Conservation (phyloP, 2,797 vertebrate species). For the Pogonophryne albipinna region DNA sequence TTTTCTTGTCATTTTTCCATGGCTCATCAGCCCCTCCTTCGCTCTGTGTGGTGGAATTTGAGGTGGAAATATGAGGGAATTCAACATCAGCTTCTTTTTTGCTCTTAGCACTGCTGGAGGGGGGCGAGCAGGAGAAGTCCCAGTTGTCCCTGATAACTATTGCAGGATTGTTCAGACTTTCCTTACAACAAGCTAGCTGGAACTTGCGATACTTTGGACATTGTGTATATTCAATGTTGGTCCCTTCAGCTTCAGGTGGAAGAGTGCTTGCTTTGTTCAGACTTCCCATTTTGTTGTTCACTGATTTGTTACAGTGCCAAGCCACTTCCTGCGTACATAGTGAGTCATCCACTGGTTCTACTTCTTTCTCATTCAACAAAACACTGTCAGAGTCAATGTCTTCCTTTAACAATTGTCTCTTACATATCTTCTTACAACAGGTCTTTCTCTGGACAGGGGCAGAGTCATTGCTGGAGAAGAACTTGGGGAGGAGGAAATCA, state of each 20-base stretch:
- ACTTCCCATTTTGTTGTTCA: conserved; percentile 54
- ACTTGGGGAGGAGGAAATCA: conserved; percentile 93
- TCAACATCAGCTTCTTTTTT: conserved; percentile 39
- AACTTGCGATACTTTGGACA: conserved; percentile 96
- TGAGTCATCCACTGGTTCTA: conserved; percentile 78
- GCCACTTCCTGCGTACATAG: conserved; percentile 75
- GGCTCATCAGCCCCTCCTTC: conserved; percentile 6
- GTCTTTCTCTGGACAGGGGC: conserved; percentile 79
- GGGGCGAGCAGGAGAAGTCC: conserved; percentile 34
- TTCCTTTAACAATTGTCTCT: conserved; percentile 39
- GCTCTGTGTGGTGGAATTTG: not conserved
- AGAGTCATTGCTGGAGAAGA: conserved; percentile 82
- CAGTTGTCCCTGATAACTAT: conserved; percentile 35
- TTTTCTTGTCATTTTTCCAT: conserved; percentile 17
- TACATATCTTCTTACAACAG: conserved; percentile 86
- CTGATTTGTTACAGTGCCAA: conserved; percentile 59
- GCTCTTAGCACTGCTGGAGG: conserved; percentile 29
- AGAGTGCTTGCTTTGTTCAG: conserved; percentile 25
- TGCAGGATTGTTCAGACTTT: conserved; percentile 32
- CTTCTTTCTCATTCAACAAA: conserved; percentile 75
- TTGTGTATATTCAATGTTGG: conserved; percentile 76
- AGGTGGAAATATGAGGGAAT: conserved; percentile 22
- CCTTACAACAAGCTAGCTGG: conserved; percentile 90
- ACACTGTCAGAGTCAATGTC: conserved; percentile 46
- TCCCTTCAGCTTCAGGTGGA: conserved; percentile 52